Conservation (phyloP, 1,140 invertebrate genomes). For the Condylostylus longicornis region DNA sequence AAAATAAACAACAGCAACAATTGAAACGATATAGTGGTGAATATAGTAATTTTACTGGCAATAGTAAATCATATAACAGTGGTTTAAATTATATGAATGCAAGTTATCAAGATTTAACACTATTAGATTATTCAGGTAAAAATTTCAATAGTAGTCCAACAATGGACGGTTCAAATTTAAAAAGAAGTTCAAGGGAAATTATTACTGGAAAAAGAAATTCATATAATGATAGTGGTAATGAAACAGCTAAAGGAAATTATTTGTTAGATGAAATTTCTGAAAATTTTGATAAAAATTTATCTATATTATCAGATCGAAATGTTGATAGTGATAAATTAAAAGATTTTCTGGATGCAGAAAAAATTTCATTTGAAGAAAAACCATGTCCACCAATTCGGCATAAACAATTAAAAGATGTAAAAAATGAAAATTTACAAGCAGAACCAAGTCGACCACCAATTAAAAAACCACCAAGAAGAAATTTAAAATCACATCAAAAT, state of each 20-base stretch:
- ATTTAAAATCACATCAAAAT: constrained; percentile 4
- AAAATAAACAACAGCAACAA: no score
- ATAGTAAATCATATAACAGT: no score
- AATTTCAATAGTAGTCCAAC: background rate
- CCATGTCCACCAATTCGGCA: constrained; percentile 2
- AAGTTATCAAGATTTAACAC: constrained; percentile 26
- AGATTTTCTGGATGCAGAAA: constrained; percentile 1
- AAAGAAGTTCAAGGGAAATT: background rate
- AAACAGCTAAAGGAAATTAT: constrained; percentile 27
- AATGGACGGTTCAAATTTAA: background rate
- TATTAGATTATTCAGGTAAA: constrained; percentile 20
- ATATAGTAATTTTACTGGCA: no score
- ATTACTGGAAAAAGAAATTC: background rate
- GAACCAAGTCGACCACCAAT: background rate
- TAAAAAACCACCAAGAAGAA: constrained; percentile 1
- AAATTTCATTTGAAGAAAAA: background rate
- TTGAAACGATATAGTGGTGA: no score
- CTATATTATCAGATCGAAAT: constrained; percentile 32
- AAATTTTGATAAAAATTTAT: constrained; percentile 38
- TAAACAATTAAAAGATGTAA: no score
- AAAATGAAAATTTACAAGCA: no score
- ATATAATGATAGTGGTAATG: constrained; percentile 5
- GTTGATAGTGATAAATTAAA: constrained; percentile 4
- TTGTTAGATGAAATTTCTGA: constrained; percentile 28
- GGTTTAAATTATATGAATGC: constrained; percentile 24